Conservation (phyloP, 2,888 invertebrate species). For the Horisme vitalbata region DNA sequence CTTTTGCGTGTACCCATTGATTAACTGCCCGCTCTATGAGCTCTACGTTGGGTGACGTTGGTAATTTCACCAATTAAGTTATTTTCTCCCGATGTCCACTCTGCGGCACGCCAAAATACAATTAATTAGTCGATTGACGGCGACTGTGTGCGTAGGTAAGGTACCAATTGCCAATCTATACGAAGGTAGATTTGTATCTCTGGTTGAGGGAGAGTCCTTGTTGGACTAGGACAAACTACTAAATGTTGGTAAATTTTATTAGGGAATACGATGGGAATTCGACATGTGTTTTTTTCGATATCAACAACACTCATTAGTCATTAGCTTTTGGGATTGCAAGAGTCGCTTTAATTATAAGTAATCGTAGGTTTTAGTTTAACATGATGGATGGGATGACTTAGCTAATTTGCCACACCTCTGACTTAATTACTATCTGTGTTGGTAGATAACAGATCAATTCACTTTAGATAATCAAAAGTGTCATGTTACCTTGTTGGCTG, state of each 20-base stretch:
- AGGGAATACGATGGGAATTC: not conserved
- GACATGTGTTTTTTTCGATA: not conserved
- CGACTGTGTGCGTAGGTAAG: slow-evolving; percentile 2
- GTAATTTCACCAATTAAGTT: not conserved
- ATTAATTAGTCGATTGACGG: slow-evolving; percentile 5
- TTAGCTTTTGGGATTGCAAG: too few relatives aligned
- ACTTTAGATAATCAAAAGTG: slow-evolving; percentile 39
- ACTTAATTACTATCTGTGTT: slow-evolving; percentile 18
- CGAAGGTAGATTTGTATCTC: too few relatives aligned
- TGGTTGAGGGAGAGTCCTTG: not conserved
- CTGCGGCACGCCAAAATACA: slow-evolving; percentile 12
- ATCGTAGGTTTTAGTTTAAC: slow-evolving; percentile 19
- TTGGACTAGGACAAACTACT: slow-evolving; percentile 10
- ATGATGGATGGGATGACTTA: slow-evolving; percentile 40
- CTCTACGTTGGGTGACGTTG: not conserved
- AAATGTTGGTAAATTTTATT: slow-evolving; percentile 5
- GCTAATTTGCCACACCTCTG: slow-evolving; percentile 36
- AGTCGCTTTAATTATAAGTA: too few relatives aligned
- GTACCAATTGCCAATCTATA: too few relatives aligned
- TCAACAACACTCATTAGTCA: too few relatives aligned
- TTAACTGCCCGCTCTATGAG: not conserved
- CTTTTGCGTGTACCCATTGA: not conserved
- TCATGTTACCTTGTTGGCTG: not conserved
- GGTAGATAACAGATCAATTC: slow-evolving; percentile 14
- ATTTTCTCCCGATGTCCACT: not conserved